phyloP scores from a whole-genome alignment of 2,888 invertebrate species.

The Cremastinae sp. region DNA sequence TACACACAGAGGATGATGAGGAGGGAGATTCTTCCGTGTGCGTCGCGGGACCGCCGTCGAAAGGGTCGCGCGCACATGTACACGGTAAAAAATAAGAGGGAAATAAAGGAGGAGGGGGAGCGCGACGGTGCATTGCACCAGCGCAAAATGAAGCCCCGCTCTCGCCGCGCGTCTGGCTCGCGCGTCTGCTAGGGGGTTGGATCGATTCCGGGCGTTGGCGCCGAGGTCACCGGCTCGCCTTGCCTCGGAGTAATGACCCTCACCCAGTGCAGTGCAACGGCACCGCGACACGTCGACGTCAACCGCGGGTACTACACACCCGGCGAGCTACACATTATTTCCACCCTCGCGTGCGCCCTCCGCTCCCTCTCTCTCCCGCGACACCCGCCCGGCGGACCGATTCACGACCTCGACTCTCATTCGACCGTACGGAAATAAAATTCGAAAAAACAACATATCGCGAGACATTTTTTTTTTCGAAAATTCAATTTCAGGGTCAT shows the following conservation, averaged over 20 bases:
- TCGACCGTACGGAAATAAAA: neutral
- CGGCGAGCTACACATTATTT: slow-evolving; percentile 25
- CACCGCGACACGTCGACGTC: slow-evolving; percentile 69
- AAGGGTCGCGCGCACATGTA: slow-evolving; percentile 37
- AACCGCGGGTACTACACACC: slow-evolving; percentile 28
- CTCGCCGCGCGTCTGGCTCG: slow-evolving; percentile 15
- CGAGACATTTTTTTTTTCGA: too few species aligned
- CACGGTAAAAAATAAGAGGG: slow-evolving; percentile 37
- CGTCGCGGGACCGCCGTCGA: slow-evolving; percentile 21
- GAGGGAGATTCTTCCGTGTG: too few species aligned
- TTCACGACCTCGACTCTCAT: slow-evolving; percentile 7
- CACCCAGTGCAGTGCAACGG: slow-evolving; percentile 81
- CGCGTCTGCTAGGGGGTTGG: slow-evolving; percentile 70
- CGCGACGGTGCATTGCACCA: slow-evolving; percentile 75
- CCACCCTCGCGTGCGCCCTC: neutral
- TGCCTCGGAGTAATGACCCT: slow-evolving; percentile 80
- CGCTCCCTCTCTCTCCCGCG: neutral
- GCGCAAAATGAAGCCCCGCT: slow-evolving; percentile 45
- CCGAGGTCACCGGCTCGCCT: slow-evolving; percentile 80
- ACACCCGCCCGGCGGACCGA: neutral
- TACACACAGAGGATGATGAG: slow-evolving; percentile 34
- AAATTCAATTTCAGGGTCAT: too few species aligned
- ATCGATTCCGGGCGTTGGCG: slow-evolving; percentile 80
- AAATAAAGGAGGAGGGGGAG: slow-evolving; percentile 4
- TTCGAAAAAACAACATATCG: too few species aligned